Conservation (phyloP, 2,888 invertebrate species). For the Brenthis hecate region DNA sequence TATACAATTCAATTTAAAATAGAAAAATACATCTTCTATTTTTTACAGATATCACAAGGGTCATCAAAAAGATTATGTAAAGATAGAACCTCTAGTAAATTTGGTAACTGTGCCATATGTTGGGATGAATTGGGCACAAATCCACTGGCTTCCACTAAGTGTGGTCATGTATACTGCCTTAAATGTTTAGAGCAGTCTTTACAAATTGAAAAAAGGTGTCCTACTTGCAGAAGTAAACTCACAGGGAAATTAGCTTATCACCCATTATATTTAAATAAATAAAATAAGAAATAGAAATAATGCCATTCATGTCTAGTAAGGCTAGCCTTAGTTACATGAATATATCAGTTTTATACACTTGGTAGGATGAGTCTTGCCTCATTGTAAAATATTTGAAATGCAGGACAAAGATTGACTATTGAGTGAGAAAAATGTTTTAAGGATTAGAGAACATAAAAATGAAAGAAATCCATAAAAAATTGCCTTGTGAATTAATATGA, state of each 20-base stretch:
- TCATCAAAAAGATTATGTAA: constrained; percentile 11
- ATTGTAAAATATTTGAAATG: too few species aligned
- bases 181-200: constrained; percentile 53
- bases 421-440: not conserved
- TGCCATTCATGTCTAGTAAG: constrained; percentile 84
- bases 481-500: too few species aligned
- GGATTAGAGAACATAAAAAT: too few species aligned
- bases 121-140: constrained; percentile 57
- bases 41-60: not conserved
- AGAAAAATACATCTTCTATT: not conserved
- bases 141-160: constrained; percentile 62
- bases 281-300: constrained; percentile 58
- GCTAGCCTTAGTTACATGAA: not conserved
- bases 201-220: constrained; percentile 53
- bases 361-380: too few species aligned
- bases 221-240: constrained; percentile 56
- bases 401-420: not conserved
- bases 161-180: constrained; percentile 66
- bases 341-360: not conserved
- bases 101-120: constrained; percentile 65
- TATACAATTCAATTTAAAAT: too few species aligned
- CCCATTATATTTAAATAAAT: constrained; percentile 44
- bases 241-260: constrained; percentile 55
- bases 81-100: constrained; percentile 27
- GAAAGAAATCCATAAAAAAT: too few species aligned